A percentile compares a stretch with the other conserved stretches of the same genome.
These are phyloP conservation scores for Selenia dentaria DNA, from an alignment of 2,888 invertebrate species.

Conservation along the genomic window DNA sequence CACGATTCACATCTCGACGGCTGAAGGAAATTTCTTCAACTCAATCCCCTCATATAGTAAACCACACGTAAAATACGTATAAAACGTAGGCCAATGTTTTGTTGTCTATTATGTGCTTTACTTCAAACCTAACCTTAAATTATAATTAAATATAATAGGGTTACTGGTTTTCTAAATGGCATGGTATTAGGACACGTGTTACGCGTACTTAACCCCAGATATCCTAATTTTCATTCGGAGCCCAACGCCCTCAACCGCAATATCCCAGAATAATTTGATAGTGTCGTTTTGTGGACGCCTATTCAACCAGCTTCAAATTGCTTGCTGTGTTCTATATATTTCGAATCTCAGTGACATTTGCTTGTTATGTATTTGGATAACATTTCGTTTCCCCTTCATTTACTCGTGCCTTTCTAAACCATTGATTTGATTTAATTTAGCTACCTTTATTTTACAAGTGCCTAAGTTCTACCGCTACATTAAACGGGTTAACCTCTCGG, in stretches of 20 bases:
- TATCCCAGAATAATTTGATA: slow-evolving; percentile 38
- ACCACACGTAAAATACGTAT: too few relatives aligned
- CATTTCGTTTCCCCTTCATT: slow-evolving; percentile 14
- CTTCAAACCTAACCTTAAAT: too few relatives aligned
- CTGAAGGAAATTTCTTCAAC: too few relatives aligned
- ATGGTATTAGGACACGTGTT: slow-evolving; percentile 42
- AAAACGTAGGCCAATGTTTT: too few relatives aligned
- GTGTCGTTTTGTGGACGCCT: slow-evolving; percentile 38
- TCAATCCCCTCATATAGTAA: too few relatives aligned
- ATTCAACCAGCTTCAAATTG: slow-evolving; percentile 44
- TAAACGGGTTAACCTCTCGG: slow-evolving; percentile 35
- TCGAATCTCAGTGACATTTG: slow-evolving; percentile 24
- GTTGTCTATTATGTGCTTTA: too few relatives aligned
- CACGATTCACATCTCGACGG: too few relatives aligned
- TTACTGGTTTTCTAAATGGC: too few relatives aligned
- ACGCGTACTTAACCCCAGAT: slow-evolving; percentile 51
- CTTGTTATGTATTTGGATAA: slow-evolving; percentile 26
- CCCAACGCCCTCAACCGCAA: slow-evolving; percentile 8
- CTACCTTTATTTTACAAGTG: slow-evolving; percentile 2
- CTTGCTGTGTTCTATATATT: slow-evolving; percentile 30
- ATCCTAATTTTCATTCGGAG: slow-evolving; percentile 41
- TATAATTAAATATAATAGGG: too few relatives aligned
- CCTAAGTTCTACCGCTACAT: slow-evolving; percentile 15
- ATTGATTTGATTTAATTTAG: slow-evolving; percentile 2
- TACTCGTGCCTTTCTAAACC: slow-evolving; percentile 6